These are phyloP conservation scores for Arrhamphus sclerolepis DNA, from an alignment of 2,797 vertebrate genomes.

Conservation along the genomic window DNA sequence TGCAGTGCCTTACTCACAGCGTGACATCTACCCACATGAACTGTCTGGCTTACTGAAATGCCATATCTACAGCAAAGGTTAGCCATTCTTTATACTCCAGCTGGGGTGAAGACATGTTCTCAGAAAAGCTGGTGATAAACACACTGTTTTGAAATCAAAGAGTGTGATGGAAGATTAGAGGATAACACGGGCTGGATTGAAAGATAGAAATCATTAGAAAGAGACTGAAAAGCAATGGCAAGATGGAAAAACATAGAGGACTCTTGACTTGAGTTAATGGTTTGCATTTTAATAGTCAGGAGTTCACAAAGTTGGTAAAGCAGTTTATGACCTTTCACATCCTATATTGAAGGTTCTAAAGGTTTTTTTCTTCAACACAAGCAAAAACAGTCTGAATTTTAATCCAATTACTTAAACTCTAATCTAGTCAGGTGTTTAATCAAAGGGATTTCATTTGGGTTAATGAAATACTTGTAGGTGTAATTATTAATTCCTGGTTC, in stretches of 20 bases:
- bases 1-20: slow-evolving; percentile 33
- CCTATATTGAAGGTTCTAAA: neutral
- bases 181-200: neutral
- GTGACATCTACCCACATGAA: too few relatives aligned
- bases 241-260: slow-evolving; percentile 6
- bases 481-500: too few relatives aligned
- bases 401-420: neutral
- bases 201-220: neutral
- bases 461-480: neutral
- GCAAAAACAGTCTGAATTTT: neutral
- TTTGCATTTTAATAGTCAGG: slow-evolving; percentile 1
- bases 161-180: slow-evolving; percentile 19
- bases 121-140: slow-evolving; percentile 4
- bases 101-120: neutral
- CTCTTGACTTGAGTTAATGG: slow-evolving; percentile 24
- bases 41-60: too few relatives aligned
- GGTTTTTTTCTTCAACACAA: neutral
- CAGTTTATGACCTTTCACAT: slow-evolving; percentile 1
- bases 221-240: neutral
- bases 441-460: too few relatives aligned
- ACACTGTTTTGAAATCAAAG: slow-evolving; percentile 1
- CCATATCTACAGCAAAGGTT: too few relatives aligned
- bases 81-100: too few relatives aligned
- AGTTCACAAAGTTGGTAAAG: slow-evolving; percentile 2
- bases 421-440: neutral